Conservation (phyloP, 92 coral and sea anemone genomes). For the Pocillopora meandrina region DNA sequence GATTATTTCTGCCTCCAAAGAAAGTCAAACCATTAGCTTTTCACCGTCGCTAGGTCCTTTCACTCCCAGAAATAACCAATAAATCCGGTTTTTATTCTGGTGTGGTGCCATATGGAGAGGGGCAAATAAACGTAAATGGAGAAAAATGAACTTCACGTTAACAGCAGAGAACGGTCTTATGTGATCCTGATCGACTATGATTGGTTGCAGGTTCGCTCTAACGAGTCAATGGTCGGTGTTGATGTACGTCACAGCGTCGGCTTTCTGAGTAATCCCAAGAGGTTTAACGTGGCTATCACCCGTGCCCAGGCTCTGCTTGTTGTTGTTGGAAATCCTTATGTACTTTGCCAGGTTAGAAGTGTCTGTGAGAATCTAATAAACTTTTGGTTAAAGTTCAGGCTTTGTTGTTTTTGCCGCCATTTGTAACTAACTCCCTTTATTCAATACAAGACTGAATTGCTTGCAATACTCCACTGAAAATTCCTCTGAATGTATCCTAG, state of each 20-base stretch:
- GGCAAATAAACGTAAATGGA: too few species aligned
- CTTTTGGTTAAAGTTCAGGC: too few species aligned
- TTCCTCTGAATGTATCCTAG: too few species aligned
- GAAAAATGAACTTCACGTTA: neutral
- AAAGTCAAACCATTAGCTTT: neutral
- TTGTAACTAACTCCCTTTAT: too few species aligned
- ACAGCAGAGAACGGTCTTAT: neutral
- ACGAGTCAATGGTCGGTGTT: conserved; percentile 70
- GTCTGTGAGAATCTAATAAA: too few species aligned
- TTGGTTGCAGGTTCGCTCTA: conserved; percentile 86
- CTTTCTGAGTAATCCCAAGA: conserved; percentile 94
- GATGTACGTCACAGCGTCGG: conserved; percentile 88
- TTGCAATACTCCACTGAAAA: too few species aligned
- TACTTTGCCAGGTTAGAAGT: conserved; percentile 82
- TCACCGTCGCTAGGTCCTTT: too few species aligned
- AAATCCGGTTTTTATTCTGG: too few species aligned
- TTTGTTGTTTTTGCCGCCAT: too few species aligned
- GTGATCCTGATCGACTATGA: neutral
- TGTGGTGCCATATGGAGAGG: too few species aligned
- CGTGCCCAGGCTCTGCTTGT: conserved; percentile 96
- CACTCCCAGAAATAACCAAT: too few species aligned
- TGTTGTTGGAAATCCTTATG: conserved; percentile 93
- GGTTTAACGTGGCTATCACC: conserved; percentile 97
- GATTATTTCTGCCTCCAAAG: neutral
- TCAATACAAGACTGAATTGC: too few species aligned